Evolutionary conservation across 2,113 vertebrate species (phyloP).

Genomic region (Rhea pennata): DNA sequence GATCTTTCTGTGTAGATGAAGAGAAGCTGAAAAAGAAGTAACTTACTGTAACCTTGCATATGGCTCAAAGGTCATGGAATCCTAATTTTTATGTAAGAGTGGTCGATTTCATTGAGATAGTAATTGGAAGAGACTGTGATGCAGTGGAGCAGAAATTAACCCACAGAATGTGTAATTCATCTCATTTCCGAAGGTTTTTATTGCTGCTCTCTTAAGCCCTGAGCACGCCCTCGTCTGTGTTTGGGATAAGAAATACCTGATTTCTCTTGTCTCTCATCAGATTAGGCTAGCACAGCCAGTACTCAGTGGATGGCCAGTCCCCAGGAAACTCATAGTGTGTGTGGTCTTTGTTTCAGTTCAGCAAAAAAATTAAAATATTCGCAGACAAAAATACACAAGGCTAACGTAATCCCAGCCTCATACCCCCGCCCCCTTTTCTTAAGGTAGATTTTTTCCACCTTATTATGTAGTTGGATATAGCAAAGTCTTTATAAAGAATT

Average conservation of each 20-base stretch:
- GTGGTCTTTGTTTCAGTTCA: conserved; percentile 20
- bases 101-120: background rate
- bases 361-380: background rate
- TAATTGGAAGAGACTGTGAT: background rate
- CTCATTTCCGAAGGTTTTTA: background rate
- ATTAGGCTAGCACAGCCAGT: background rate
- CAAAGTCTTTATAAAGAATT: background rate
- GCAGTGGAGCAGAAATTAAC: background rate
- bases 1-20: background rate
- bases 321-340: background rate
- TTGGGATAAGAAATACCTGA: conserved; percentile 10
- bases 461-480: background rate
- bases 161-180: background rate
- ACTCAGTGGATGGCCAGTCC: background rate
- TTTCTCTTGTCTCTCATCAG: conserved; percentile 50
- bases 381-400: background rate
- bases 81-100: conserved; percentile 36
- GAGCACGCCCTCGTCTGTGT: background rate
- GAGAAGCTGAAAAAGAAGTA: conserved; percentile 7
- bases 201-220: background rate
- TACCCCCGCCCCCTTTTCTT: background rate
- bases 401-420: background rate
- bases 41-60: conserved; percentile 27
- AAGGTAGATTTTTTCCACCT: background rate
- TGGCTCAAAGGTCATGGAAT: conserved; percentile 21